Conservation (phyloP, 2,888 invertebrate species). For the Mallateleia sp. region DNA sequence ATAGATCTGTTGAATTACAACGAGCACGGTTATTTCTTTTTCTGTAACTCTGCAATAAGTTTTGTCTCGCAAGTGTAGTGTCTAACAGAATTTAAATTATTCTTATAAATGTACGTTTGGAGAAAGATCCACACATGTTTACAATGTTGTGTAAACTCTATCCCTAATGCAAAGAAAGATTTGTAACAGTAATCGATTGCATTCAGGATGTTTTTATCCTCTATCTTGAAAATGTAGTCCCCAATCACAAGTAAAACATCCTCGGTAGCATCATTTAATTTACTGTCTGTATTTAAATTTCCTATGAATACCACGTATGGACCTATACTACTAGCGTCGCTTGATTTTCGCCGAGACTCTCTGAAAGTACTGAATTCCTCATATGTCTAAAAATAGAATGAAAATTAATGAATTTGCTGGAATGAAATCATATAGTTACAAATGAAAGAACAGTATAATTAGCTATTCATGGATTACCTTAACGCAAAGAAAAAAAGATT, state of each 20-base stretch:
- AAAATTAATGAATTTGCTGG: background rate
- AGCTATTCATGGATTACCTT: constrained; percentile 15
- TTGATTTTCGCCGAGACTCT: background rate
- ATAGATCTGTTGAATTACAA: too few relatives aligned
- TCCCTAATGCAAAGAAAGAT: constrained; percentile 58
- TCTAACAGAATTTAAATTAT: constrained; percentile 22
- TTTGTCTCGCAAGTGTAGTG: constrained; percentile 36
- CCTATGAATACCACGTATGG: constrained; percentile 21
- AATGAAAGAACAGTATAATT: too few relatives aligned
- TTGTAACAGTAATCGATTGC: constrained; percentile 68
- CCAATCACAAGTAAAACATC: too few relatives aligned
- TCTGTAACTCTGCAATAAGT: constrained; percentile 26
- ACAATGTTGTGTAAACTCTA: constrained; percentile 44
- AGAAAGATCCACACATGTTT: constrained; percentile 59
- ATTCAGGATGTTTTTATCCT: too few relatives aligned
- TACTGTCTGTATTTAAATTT: too few relatives aligned
- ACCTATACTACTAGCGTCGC: background rate
- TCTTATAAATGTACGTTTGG: constrained; percentile 44
- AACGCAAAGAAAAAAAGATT: constrained; percentile 15
- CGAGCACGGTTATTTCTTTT: too few relatives aligned
- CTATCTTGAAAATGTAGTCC: too few relatives aligned
- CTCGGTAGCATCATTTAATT: too few relatives aligned
- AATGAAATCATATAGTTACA: too few relatives aligned
- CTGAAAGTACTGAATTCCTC: constrained; percentile 28
- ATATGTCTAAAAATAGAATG: constrained; percentile 11